Conservation (phyloP, 2,113 vertebrate species). For the Chaetodon auriga region DNA sequence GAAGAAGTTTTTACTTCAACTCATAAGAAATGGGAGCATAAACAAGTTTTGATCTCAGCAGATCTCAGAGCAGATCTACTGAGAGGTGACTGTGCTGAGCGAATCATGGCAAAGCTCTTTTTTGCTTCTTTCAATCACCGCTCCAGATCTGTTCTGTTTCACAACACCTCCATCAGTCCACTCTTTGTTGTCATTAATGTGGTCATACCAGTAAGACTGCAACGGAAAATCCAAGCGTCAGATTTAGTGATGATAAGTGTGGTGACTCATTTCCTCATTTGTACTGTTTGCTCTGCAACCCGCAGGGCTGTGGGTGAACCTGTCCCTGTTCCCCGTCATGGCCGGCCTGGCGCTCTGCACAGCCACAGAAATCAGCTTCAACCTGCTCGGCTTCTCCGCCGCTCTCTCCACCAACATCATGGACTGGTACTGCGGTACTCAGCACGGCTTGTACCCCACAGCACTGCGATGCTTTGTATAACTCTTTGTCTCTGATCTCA, state of each 20-base stretch:
- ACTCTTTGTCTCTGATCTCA: constrained; percentile 69
- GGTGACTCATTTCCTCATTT: not conserved
- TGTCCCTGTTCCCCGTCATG: constrained; percentile 95
- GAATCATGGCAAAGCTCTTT: not conserved
- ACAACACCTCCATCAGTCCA: no score
- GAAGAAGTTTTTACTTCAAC: no score
- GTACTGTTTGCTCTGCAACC: not conserved
- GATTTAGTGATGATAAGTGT: not conserved
- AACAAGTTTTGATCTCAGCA: no score
- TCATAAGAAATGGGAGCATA: no score
- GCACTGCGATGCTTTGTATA: not conserved
- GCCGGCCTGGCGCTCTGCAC: constrained; percentile 94
- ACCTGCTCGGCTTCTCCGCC: constrained; percentile 93
- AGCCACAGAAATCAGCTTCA: constrained; percentile 94
- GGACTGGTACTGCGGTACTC: constrained; percentile 90
- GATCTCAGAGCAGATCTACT: not conserved
- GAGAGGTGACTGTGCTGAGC: not conserved
- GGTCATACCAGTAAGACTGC: not conserved
- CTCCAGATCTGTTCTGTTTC: no score
- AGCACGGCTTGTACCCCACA: not conserved
- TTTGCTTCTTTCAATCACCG: no score
- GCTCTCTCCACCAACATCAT: constrained; percentile 97
- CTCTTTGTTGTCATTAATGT: not conserved
- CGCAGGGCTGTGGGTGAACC: constrained; percentile 93
- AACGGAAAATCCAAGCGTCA: not conserved